Conservation (phyloP, 2,113 vertebrate genomes). For the Lophochroa leadbeateri region DNA sequence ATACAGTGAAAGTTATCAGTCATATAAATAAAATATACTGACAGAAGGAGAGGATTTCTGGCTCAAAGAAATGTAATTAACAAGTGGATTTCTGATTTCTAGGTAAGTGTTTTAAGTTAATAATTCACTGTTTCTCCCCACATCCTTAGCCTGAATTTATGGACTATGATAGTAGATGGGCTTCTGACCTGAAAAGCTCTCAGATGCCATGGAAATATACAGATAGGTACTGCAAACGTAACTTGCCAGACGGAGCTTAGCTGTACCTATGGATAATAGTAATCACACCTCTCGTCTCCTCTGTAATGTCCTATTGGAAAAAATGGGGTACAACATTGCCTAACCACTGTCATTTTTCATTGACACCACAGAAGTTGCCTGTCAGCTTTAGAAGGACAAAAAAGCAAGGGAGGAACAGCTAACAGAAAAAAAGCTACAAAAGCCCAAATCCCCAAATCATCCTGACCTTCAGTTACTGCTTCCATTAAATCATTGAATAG, state of each 20-base stretch:
- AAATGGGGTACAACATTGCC: neutral
- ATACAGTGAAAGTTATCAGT: neutral
- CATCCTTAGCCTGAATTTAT: neutral
- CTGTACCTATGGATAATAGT: neutral
- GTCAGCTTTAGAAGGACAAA: conserved; percentile 31
- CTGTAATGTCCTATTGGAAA: neutral
- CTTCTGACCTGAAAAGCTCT: neutral
- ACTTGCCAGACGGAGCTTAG: neutral
- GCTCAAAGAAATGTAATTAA: neutral
- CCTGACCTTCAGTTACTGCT: neutral
- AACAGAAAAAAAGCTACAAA: neutral
- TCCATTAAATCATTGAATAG: neutral
- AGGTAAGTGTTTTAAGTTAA: neutral
- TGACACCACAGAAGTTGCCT: neutral
- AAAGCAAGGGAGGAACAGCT: neutral
- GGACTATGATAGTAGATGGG: neutral
- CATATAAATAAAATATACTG: neutral
- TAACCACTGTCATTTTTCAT: conserved; percentile 20
- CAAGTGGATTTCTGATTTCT: neutral
- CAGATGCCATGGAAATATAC: neutral
- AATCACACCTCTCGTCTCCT: neutral
- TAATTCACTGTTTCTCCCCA: neutral
- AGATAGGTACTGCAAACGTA: neutral
- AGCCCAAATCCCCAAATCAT: neutral
- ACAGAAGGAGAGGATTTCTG: neutral